Evolutionary conservation across 2,797 vertebrate genomes (phyloP).

Genomic region (Pelobates cultripes): DNA sequence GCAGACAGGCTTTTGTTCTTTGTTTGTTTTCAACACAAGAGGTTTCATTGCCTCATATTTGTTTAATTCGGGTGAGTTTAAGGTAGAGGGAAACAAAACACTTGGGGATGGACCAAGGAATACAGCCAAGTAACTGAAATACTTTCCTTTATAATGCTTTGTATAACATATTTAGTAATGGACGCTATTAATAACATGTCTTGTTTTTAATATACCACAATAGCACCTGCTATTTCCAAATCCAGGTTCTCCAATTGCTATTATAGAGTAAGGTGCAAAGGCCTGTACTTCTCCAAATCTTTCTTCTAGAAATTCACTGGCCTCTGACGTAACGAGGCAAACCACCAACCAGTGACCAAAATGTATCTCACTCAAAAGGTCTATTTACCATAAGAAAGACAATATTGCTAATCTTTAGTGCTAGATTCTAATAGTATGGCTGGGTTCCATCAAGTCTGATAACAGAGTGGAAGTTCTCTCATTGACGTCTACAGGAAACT

Average conservation of each 20-base stretch:
- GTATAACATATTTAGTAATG: background rate
- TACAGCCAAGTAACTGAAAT: background rate
- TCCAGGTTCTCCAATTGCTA: background rate
- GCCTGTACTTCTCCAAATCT: no score
- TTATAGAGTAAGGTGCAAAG: no score
- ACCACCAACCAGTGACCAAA: no score
- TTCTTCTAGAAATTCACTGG: no score
- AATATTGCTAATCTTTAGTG: no score
- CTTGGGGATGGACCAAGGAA: background rate
- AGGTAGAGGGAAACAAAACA: background rate
- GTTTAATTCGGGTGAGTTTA: conserved; percentile 11
- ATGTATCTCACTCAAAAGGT: no score
- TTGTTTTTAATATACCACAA: background rate
- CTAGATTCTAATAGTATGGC: no score
- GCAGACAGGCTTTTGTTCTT: background rate
- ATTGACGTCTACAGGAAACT: no score
- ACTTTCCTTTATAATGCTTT: background rate
- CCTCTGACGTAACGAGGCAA: no score
- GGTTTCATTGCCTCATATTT: conserved; percentile 31
- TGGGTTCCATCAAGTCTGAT: no score
- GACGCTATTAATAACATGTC: background rate
- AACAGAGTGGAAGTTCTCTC: no score
- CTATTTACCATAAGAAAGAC: no score
- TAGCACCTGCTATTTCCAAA: conserved; percentile 13
- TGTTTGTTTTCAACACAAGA: background rate